Percentiles rank a stretch among this genome's conserved stretches.
Conservation (phyloP, 2,888 invertebrate species). For the Aphrophora alni region DNA sequence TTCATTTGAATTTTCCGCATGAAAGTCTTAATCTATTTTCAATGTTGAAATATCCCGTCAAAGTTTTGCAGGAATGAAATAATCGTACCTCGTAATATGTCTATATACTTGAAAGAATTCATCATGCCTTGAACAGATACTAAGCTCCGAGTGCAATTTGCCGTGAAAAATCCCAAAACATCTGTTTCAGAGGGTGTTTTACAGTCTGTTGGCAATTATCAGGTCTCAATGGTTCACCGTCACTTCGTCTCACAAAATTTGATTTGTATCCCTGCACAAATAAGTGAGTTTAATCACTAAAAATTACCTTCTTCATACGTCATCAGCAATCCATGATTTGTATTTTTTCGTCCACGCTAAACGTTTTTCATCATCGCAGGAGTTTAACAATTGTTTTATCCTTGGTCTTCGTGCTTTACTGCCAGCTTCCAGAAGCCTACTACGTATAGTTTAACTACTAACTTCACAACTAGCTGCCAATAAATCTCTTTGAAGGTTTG, state of each 20-base stretch:
- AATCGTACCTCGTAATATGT: conserved; percentile 4
- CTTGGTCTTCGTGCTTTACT: background rate
- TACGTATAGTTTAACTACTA: background rate
- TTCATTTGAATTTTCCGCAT: background rate
- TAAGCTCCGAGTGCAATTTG: background rate
- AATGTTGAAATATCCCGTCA: conserved; percentile 3
- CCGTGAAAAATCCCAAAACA: background rate
- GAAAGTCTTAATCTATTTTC: background rate
- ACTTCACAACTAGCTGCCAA: background rate
- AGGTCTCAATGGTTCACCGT: background rate
- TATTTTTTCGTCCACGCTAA: background rate
- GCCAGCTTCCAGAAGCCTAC: background rate
- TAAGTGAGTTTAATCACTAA: background rate
- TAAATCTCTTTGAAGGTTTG: background rate
- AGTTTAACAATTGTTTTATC: background rate
- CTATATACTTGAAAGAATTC: background rate
- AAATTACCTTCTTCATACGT: background rate
- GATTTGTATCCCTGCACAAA: background rate
- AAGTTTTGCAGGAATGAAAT: background rate
- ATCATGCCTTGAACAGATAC: background rate
- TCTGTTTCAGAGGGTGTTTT: background rate
- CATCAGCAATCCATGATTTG: background rate
- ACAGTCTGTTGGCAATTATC: background rate
- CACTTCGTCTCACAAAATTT: background rate
- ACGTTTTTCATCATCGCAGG: background rate